phyloP scores from a whole-genome alignment of 2,888 invertebrate species.

The Cataglyphis rosenhaueri region DNA sequence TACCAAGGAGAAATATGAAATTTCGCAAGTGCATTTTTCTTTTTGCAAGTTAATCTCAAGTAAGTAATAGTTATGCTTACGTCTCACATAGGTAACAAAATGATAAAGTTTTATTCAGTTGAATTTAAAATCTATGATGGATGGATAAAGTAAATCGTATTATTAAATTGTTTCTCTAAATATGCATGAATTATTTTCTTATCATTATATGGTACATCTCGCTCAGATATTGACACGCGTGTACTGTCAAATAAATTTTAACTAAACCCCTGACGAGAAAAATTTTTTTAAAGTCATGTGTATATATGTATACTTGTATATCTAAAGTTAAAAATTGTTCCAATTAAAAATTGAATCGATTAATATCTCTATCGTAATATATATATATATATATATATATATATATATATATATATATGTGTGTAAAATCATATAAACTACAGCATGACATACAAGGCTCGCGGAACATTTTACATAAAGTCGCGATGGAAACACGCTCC shows the following conservation, averaged over 20 bases:
- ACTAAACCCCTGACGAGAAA: not conserved
- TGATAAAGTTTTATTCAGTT: not conserved
- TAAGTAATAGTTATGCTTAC: not conserved
- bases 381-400: too few relatives aligned
- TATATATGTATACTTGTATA: not conserved
- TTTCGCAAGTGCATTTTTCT: not conserved
- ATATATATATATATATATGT: too few relatives aligned
- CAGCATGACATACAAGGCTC: slow-evolving; percentile 18
- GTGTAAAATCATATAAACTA: not conserved
- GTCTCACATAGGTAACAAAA: not conserved
- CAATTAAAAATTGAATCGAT: not conserved
- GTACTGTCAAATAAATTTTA: not conserved
- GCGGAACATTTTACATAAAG: slow-evolving; percentile 33
- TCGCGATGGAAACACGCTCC: slow-evolving; percentile 37
- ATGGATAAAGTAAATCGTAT: not conserved
- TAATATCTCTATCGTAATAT: not conserved
- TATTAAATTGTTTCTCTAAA: not conserved
- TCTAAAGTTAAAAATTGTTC: not conserved
- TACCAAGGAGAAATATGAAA: not conserved
- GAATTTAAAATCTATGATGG: not conserved
- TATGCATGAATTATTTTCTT: not conserved
- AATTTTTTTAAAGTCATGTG: not conserved
- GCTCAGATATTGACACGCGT: not conserved
- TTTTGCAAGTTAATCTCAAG: not conserved
- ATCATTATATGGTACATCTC: not conserved